Conservation (phyloP, 2,113 vertebrate genomes). For the Cyphomyrus plagiostoma region DNA sequence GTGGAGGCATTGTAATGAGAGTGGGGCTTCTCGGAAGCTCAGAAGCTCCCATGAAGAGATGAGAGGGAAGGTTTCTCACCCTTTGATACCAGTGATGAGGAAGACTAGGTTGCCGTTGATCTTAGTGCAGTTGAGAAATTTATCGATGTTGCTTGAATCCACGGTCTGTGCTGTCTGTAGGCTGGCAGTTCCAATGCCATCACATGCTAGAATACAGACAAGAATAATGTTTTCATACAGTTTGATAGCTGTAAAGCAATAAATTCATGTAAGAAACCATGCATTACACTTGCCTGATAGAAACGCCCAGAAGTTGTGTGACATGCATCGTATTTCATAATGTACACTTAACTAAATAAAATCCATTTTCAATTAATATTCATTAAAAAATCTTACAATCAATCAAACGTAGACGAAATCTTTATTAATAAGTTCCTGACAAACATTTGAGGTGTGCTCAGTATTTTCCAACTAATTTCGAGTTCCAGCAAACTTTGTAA, state of each 20-base stretch:
- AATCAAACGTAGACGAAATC: not conserved
- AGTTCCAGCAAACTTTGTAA: not conserved
- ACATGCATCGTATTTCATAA: not conserved
- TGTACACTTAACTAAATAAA: not conserved
- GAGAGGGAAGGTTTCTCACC: conserved; percentile 63
- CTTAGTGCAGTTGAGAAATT: conserved; percentile 96
- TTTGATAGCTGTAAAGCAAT: not conserved
- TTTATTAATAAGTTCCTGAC: not conserved
- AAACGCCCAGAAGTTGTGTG: not conserved
- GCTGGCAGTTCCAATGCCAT: conserved; percentile 90
- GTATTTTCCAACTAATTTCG: not conserved
- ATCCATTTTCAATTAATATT: not conserved
- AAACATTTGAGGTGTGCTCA: not conserved
- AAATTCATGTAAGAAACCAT: not conserved
- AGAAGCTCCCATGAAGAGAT: not conserved
- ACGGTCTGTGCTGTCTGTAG: conserved; percentile 84
- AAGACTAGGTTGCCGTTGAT: conserved; percentile 98
- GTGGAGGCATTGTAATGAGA: not conserved
- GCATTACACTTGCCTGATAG: not conserved
- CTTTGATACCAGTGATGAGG: conserved; percentile 95
- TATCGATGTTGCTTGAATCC: conserved; percentile 97
- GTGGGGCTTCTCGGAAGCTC: not conserved
- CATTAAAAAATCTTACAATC: not conserved
- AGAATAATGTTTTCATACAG: not conserved
- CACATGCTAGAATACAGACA: conserved; percentile 70